Base-by-base conservation (phyloP, 2,797 vertebrate species). In the Malurus splendens region DNA sequence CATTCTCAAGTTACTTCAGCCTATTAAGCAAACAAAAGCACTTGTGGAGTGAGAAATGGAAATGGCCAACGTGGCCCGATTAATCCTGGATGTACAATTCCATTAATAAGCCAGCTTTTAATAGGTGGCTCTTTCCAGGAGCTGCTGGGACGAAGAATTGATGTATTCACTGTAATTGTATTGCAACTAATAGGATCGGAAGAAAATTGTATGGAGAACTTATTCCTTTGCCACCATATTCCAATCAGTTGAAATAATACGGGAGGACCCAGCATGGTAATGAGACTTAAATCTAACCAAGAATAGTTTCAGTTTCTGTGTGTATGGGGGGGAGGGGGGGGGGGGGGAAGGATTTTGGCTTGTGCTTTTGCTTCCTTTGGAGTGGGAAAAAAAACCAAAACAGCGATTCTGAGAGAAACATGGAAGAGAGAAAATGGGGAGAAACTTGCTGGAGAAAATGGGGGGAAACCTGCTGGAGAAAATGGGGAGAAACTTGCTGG, bases 11-110 rank as follows among this genome's bases (percentile, higher is more conserved):
- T 96, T 96, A 96, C 96, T 97, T 97, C 96, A 97, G 96, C 95
- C 96, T 96, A 97, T 97, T 97, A 97, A 96, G 96, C 95, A 96
- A 97, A 97, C 97, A 97, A 97, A 97, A 97, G 97, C 95, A 96
- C 96, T 96, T 96, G 96, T 93, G 94, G 97, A 97, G 96, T 97
- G 97, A 97, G 97, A 97, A 97, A 97, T 97, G 96, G 96, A 97
- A 97, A 97, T 97, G 96, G 96, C 94, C 96, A 85, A 82, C 1
- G 17, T 77, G n/a, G 95, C 96, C 95, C 91, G 95, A 97, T 97
- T 97, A 97, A 97, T 97, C 97, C 96, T 96, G 95, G 94, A 92
- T 96, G 95, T 97, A 97, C 97, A 94, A 97, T 97, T 97, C 96
- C 96, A 96, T 97, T 97, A 97, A 97, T 97, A 97, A 97, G 92